phyloP scores from a whole-genome alignment of 2,888 invertebrate genomes.

The Volucella zonaria region DNA sequence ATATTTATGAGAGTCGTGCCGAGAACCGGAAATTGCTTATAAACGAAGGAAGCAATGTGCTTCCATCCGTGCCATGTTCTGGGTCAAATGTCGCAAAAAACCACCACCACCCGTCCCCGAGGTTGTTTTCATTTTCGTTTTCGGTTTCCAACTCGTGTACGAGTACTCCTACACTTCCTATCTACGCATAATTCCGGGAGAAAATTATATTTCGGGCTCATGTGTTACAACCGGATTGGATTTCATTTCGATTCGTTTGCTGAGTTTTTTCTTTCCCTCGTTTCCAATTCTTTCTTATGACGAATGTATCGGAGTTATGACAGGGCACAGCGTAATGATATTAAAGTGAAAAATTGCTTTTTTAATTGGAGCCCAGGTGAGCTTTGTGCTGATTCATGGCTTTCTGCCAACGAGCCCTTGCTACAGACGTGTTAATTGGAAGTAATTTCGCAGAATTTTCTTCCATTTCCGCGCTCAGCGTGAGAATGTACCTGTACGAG shows the following conservation, averaged over 20 bases:
- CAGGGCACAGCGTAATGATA: conserved; percentile 59
- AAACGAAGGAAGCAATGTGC: conserved; percentile 71
- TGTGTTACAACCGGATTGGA: conserved; percentile 65
- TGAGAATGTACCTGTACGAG: background rate
- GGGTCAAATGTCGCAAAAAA: conserved; percentile 71
- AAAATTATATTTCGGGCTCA: conserved; percentile 63
- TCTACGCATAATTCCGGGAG: conserved; percentile 68
- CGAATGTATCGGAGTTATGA: conserved; percentile 50
- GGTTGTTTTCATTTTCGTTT: no score
- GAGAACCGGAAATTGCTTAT: conserved; percentile 73
- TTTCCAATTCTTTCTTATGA: background rate
- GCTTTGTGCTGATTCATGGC: conserved; percentile 61
- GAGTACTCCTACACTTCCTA: background rate
- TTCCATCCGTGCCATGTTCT: conserved; percentile 66
- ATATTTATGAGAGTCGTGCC: conserved; percentile 69
- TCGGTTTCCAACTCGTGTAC: no score
- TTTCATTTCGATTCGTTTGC: background rate
- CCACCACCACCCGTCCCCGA: background rate
- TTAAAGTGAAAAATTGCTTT: conserved; percentile 73
- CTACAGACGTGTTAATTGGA: conserved; percentile 67
- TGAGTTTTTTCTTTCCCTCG: background rate
- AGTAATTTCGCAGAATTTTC: conserved; percentile 64
- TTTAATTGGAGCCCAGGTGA: conserved; percentile 73
- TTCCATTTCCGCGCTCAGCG: conserved; percentile 49
- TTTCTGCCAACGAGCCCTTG: conserved; percentile 24